Evolutionary conservation across 2,888 invertebrate species (phyloP).

Genomic region (Steinernema carpocapsae): DNA sequence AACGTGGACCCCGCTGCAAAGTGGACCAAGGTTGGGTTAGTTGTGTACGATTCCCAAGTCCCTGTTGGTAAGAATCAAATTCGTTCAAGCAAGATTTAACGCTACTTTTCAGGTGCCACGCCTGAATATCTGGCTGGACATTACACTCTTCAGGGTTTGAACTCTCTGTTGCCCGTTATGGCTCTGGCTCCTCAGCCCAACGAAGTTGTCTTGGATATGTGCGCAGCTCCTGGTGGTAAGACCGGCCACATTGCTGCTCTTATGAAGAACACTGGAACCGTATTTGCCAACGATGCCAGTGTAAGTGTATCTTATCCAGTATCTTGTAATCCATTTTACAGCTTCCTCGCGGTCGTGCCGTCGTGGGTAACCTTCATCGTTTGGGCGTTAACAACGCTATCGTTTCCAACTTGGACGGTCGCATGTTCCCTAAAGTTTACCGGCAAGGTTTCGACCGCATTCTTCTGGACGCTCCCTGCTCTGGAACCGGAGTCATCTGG

Average conservation of each 20-base stretch:
- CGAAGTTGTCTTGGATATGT: constrained; percentile 81
- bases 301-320: constrained; percentile 62
- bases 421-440: constrained; percentile 48
- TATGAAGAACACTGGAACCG: constrained; percentile 89
- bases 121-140: constrained; percentile 98
- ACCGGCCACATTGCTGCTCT: constrained; percentile 93
- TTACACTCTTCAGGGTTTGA: constrained; percentile 87
- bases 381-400: constrained; percentile 92
- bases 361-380: constrained; percentile 94
- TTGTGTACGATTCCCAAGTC: constrained; percentile 92
- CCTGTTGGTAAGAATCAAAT: constrained; percentile 79
- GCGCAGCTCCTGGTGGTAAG: constrained; percentile 97
- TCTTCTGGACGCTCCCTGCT: constrained; percentile 94
- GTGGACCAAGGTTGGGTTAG: constrained; percentile 97
- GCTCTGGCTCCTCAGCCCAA: constrained; percentile 92
- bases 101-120: constrained; percentile 77
- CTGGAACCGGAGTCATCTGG: constrained; percentile 94
- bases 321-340: constrained; percentile 41
- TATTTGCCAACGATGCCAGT: constrained; percentile 95
- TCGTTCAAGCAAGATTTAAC: not conserved
- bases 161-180: constrained; percentile 96
- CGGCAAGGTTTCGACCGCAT: constrained; percentile 84
- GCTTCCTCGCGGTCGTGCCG: constrained; percentile 61
- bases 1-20: constrained; percentile 97
- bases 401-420: constrained; percentile 86